Base-by-base conservation (phyloP, 2,888 invertebrate species). In the Eupsilia transversa region DNA sequence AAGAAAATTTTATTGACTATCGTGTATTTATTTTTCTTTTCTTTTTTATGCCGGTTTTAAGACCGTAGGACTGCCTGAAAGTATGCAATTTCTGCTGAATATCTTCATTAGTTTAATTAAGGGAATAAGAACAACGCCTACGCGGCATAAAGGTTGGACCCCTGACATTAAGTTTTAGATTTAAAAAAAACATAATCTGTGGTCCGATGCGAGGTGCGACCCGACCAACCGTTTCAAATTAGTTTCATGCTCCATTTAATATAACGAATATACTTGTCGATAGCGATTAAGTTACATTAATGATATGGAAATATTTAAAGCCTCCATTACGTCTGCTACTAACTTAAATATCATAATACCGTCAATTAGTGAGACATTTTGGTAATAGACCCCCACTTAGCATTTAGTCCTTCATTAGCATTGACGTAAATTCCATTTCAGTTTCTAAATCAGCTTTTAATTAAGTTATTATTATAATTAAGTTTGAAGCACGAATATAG, bases 221-320 rank as follows among this genome's bases (percentile, higher is more conserved):
- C 60, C 81, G 73, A 67, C 74, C 72, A 66, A 77, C 72, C 79
- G 85, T 72, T 71, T 83, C 83, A 76, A 80, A 85, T 83, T 79
- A 66, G 78, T 81, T 86, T 86, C 86, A 85, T 79, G 87, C 80
- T 76, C 84, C 82, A 86, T 87, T 84, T 80, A 84, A 74, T 74
- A 64, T n/a, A 71, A 72, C 71, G 60, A 73, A 78, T 81, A 72
- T 73, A 82, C 75, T 74, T 74, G 78, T 85, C 74, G 38, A 85
- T 80, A 74, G 79, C 81, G 79, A 80, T 84, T 76, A 76, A 54
- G 76, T 80, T 82, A 69, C 78, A 76, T 80, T 80, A 73, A 82
- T 73, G 69, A 80, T 72, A 78, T 69, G 69, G 65, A 72, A 74
- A 77, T 82, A 73, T 79, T 75, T 85, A 70, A 77, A 73, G 78